Evolutionary conservation across 2,888 invertebrate species (phyloP), one percentile per base, ranked within the genome.

Genomic region (Scaeva pyrastri): DNA sequence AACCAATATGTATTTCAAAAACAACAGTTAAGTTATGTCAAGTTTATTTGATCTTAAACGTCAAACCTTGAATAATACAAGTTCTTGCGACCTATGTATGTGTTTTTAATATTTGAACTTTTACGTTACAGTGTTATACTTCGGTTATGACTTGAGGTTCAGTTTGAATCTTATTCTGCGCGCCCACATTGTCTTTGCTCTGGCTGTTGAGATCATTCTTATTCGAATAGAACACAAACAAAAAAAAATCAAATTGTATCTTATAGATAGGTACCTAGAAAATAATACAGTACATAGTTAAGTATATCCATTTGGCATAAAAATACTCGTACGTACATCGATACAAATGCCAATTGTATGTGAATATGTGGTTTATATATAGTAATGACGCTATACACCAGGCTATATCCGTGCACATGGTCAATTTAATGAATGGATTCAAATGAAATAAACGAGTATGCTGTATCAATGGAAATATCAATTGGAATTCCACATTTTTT

Each of bases 361-460:
- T 31, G 7, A 7, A 8, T 7, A 31, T 31, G 31, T 31, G 8
- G 31, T 31, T 31, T 31, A 62, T 39, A 45, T 74, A 2, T 41
- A 39, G 39, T 23, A 14, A 62, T 66, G 58, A 39, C 1, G 60
- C 43, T 26, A 31, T 68, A 31, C 8, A 5, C 16, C 23, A 14
- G 2, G 11, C 1, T 19, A 16, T 43, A 43, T n/a, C n/a, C 56
- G 62, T 77, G 77, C 77, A 77, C 81, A 78, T 82, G 86, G 78
- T 78, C 74, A 78, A 82, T 82, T 86, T 86, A 86, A 86, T 86
- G 86, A 86, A 86, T 86, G 86, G 86, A 82, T 86, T 74, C 82
- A 68, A 82, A 82, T 78, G 74, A 78, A 86, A 81, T 78, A 74
- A 86, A 86, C 86, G 71, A 86, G 86, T 77, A 55, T 86, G 78